phyloP scores from a whole-genome alignment of 2,797 vertebrate genomes.

The Melopsittacus undulatus region DNA sequence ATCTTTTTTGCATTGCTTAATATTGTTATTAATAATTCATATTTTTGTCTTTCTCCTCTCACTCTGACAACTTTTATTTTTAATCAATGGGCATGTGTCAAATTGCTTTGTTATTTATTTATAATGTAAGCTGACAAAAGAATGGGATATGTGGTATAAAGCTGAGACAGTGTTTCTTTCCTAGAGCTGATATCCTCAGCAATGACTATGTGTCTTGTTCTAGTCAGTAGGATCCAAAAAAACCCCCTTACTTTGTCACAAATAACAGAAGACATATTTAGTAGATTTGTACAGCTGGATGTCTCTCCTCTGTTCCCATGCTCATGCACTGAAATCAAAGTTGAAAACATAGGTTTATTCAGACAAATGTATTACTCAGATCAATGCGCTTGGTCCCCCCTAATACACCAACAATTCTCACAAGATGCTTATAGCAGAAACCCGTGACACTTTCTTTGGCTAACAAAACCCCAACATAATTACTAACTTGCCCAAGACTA shows the following conservation, averaged over 20 bases:
- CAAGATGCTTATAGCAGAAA: background rate
- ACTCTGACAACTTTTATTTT: conserved; percentile 84
- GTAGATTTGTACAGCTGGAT: background rate
- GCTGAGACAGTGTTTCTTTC: conserved; percentile 64
- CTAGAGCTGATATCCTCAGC: conserved; percentile 52
- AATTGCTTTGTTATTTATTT: conserved; percentile 84
- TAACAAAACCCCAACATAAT: background rate
- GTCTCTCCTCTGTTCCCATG: background rate
- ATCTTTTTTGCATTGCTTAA: conserved; percentile 78
- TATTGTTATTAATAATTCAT: conserved; percentile 83
- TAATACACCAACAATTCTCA: background rate
- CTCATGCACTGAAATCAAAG: background rate
- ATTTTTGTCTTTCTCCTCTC: conserved; percentile 79
- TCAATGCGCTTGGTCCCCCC: background rate
- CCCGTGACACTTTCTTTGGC: background rate
- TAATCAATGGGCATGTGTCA: conserved; percentile 82
- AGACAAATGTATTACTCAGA: background rate
- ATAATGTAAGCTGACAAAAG: conserved; percentile 79
- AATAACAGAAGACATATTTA: conserved; percentile 30
- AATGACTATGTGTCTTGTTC: conserved; percentile 47
- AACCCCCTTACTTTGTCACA: conserved; percentile 10
- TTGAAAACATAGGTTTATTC: background rate
- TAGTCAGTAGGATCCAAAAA: conserved; percentile 29
- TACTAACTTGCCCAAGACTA: background rate
- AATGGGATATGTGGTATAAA: conserved; percentile 71